Base-by-base conservation (phyloP, 2,888 invertebrate genomes). In the Heliconius cydno region DNA sequence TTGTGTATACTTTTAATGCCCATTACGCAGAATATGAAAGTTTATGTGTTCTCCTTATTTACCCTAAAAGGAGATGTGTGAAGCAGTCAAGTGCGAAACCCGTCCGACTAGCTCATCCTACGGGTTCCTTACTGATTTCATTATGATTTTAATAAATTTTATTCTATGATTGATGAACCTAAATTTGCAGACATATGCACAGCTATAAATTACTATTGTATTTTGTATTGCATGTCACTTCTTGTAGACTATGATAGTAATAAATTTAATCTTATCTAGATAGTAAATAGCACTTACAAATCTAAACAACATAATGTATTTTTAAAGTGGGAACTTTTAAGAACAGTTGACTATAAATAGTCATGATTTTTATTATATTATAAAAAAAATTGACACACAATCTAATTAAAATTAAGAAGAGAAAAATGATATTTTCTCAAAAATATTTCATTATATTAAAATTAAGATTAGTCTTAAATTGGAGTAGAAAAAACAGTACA, bases 401-500 rank as follows among this genome's bases (percentile, higher is more conserved):
- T 63, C 5, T n/a, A 10, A n/a, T 68, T 13, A n/a, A 68, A 25
- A 13, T 41, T 6, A 2, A 13, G 12, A 68, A 25, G 25, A 70
- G 9, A 15, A 15, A 22, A 22, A 13, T 41, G 1, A 13, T 15
- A 5, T 25, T 70, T 25, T 70, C n/a, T 28, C 25, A 46, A 25
- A 25, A n/a, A 19, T 70, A 38, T 38, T 68, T 38, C 38, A 60
- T n/a, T 60, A 60, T 60, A 60, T 60, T n/a, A n/a, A 60, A n/a
- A 12, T 60, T 60, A 10, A n/a, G 60, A 60, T n/a, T 60, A n/a
- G 22, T 60, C 12, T 30, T 57, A 52, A 30, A 57, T 22, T 28
- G 12, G 52, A 30, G 30, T 30, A 52, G 15, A 52, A 72, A 60
- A 77, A 68, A 66, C 68, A 72, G 67, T 30, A 70, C 57, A 73